Evolutionary conservation across 2,888 invertebrate species (phyloP).

Genomic region (Eristalinus aeneus): DNA sequence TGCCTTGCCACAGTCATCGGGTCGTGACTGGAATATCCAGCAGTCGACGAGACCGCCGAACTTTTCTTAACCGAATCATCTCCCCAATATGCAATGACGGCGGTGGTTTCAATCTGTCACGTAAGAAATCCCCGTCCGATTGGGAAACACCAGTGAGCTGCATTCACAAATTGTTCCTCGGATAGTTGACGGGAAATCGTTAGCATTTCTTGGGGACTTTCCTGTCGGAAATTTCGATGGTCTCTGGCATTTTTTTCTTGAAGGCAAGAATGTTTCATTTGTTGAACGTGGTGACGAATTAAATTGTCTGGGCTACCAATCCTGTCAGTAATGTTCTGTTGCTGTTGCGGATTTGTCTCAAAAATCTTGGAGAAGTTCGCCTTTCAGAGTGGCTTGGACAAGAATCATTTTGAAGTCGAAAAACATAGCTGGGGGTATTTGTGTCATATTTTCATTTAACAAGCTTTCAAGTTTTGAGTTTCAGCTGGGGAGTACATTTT

Average conservation of each 20-base stretch:
- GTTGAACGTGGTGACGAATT: neutral
- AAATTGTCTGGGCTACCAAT: too few species aligned
- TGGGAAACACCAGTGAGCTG: neutral
- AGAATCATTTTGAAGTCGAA: too few species aligned
- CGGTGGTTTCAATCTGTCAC: neutral
- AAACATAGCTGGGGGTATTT: too few species aligned
- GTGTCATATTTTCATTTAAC: too few species aligned
- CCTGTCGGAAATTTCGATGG: neutral
- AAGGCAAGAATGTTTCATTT: neutral
- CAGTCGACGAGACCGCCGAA: neutral
- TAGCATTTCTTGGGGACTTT: neutral
- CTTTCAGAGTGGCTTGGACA: too few species aligned
- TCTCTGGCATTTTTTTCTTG: neutral
- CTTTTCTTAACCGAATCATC: conserved; percentile 11
- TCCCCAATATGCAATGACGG: neutral
- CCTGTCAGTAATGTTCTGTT: too few species aligned
- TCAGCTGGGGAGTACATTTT: too few species aligned
- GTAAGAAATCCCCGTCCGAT: neutral
- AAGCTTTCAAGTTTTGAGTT: too few species aligned
- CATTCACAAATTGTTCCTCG: neutral
- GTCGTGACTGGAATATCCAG: conserved; percentile 3
- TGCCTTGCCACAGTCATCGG: neutral
- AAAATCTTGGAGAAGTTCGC: too few species aligned
- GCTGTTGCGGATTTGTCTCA: too few species aligned
- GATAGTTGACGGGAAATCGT: neutral